Conservation (phyloP, 2,797 vertebrate genomes). For the Glyptemys insculpta region DNA sequence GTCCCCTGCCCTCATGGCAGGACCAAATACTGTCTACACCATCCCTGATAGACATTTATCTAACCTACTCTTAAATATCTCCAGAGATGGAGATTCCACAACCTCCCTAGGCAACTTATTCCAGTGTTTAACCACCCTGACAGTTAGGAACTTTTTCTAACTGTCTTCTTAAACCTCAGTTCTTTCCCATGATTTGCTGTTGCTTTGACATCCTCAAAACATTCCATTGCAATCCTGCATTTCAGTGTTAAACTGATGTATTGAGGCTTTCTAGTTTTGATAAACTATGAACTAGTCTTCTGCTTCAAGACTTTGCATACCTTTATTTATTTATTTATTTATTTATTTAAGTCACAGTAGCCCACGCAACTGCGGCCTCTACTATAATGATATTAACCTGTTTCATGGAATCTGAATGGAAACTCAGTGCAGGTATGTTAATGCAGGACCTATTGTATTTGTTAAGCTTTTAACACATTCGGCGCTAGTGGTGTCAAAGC, state of each 20-base stretch:
- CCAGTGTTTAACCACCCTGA: too few relatives aligned
- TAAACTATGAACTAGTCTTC: not conserved
- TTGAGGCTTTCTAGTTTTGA: not conserved
- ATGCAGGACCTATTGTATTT: constrained; percentile 23
- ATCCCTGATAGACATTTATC: too few relatives aligned
- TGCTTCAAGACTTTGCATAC: not conserved
- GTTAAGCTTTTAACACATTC: constrained; percentile 53
- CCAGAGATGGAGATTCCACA: too few relatives aligned
- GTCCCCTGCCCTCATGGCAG: too few relatives aligned
- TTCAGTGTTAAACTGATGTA: not conserved
- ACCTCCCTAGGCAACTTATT: too few relatives aligned
- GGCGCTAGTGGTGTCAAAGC: constrained; percentile 16
- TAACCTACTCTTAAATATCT: too few relatives aligned
- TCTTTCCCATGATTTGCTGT: not conserved
- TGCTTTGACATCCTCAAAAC: constrained; percentile 18
- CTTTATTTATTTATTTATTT: not conserved
- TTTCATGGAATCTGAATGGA: not conserved
- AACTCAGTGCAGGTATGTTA: not conserved
- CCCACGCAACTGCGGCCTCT: constrained; percentile 5
- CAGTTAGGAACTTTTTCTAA: too few relatives aligned
- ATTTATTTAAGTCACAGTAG: accelerated
- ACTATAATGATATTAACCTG: not conserved
- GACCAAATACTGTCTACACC: too few relatives aligned
- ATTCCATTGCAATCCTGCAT: not conserved
- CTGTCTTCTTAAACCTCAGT: not conserved